Evolutionary conservation across 2,797 vertebrate species (phyloP).

Genomic region (Pelochelys cantorii): DNA sequence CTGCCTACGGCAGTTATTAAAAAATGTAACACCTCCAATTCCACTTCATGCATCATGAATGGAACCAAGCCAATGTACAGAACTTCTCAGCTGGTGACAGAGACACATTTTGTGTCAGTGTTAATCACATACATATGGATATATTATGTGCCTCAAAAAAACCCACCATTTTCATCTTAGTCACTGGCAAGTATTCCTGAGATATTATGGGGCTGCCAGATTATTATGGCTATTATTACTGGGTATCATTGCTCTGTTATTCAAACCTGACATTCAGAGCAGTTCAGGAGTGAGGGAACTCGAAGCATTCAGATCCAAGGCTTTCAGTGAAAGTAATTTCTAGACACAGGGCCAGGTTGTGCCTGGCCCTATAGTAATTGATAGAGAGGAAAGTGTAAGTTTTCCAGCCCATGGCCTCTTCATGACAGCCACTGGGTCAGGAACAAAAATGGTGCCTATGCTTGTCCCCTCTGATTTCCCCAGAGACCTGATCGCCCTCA

Average conservation of each 20-base stretch:
- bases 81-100: not conserved
- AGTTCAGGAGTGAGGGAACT: not conserved
- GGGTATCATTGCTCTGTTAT: too few relatives aligned
- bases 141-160: accelerated
- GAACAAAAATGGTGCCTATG: not conserved
- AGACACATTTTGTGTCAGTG: not conserved
- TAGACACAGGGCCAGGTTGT: not conserved
- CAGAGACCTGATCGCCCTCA: not conserved
- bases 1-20: constrained; percentile 11
- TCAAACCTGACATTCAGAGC: accelerated
- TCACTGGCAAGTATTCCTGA: accelerated
- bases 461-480: not conserved
- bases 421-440: not conserved
- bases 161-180: accelerated
- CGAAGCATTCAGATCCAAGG: not conserved
- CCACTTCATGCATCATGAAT: not conserved
- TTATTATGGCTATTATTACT: not conserved
- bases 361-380: not conserved
- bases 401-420: not conserved
- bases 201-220: not conserved
- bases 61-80: not conserved
- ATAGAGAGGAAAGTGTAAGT: not conserved
- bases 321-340: not conserved
- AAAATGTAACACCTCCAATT: not conserved
- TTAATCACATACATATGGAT: not conserved